These are phyloP conservation scores for Pseudomyrmex gracilis DNA, from an alignment of 1,140 invertebrate genomes.

Conservation along the genomic window DNA sequence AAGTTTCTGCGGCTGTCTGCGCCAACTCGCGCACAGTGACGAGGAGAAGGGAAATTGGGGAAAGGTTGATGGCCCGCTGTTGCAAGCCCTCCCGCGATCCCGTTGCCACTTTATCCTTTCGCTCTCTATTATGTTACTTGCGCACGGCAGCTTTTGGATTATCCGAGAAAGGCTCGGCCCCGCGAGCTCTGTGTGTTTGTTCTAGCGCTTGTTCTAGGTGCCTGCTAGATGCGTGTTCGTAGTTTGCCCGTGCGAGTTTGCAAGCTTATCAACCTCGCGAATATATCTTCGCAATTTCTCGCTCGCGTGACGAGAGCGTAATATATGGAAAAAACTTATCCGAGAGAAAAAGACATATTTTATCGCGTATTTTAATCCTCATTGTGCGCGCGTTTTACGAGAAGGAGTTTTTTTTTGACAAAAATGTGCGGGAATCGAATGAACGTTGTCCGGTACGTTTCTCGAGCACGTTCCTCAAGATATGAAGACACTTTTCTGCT, in stretches of 20 bases:
- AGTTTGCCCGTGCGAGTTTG: constrained; percentile 34
- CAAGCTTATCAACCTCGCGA: constrained; percentile 38
- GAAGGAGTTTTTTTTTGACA: background rate
- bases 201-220: background rate
- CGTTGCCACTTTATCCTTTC: constrained; percentile 67
- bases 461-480: constrained; percentile 9
- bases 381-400: too few relatives aligned
- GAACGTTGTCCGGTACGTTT: constrained; percentile 37
- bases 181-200: background rate
- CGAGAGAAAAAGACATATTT: too few relatives aligned
- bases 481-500: constrained; percentile 38
- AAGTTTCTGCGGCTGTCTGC: constrained; percentile 77
- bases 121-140: constrained; percentile 74
- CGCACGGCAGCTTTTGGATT: constrained; percentile 36
- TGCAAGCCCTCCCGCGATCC: background rate
- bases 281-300: constrained; percentile 59
- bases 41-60: constrained; percentile 56
- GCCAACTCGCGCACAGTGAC: constrained; percentile 68
- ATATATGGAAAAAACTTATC: too few relatives aligned
- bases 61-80: constrained; percentile 52
- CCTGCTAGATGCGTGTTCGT: constrained; percentile 6
- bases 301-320: background rate
- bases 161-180: constrained; percentile 27
- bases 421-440: constrained; percentile 6
- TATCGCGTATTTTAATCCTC: too few relatives aligned